Conservation (phyloP, 1,140 invertebrate genomes). For the Bradynema listronoti region DNA sequence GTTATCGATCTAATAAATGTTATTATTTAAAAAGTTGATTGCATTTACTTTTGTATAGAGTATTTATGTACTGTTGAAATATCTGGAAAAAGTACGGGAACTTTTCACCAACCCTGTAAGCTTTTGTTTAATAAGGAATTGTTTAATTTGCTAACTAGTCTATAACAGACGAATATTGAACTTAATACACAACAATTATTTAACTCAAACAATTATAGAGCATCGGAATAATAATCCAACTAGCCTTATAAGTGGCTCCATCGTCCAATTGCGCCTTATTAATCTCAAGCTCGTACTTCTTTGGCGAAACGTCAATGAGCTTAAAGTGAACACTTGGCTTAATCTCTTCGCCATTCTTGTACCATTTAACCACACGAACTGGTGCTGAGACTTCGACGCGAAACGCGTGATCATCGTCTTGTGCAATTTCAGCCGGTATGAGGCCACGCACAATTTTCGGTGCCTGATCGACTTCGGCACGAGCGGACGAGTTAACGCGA, state of each 20-base stretch:
- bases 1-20: too few relatives aligned
- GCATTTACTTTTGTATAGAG: too few relatives aligned
- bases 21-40: too few relatives aligned
- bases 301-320: constrained; percentile 49
- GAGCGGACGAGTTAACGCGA: constrained; percentile 43
- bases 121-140: background rate
- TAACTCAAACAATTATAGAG: too few relatives aligned
- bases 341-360: constrained; percentile 54
- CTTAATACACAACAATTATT: background rate
- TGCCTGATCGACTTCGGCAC: constrained; percentile 54
- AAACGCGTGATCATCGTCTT: constrained; percentile 70
- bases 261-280: constrained; percentile 46
- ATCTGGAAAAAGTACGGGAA: too few relatives aligned
- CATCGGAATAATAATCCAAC: too few relatives aligned
- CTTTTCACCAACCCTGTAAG: too few relatives aligned
- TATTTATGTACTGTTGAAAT: too few relatives aligned
- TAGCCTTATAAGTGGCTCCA: constrained; percentile 49
- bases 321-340: constrained; percentile 39
- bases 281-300: constrained; percentile 55
- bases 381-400: constrained; percentile 51
- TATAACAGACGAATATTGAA: too few relatives aligned
- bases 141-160: too few relatives aligned
- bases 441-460: constrained; percentile 55
- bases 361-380: constrained; percentile 47
- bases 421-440: constrained; percentile 62